Evolutionary conservation across 2,113 vertebrate species (phyloP).

Genomic region (Oryzias curvinotus): DNA sequence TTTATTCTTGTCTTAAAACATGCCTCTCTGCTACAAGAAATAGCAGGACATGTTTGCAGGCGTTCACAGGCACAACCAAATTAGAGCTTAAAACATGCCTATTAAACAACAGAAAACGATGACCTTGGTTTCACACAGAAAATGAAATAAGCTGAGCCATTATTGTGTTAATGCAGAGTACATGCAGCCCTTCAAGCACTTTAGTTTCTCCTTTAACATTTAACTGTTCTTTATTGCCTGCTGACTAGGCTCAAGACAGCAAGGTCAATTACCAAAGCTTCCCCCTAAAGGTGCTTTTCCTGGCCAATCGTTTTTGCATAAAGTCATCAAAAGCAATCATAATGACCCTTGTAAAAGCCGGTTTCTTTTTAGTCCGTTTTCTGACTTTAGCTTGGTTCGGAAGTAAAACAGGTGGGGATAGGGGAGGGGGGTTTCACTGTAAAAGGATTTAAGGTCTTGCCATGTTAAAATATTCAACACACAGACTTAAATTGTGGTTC

Average conservation of each 20-base stretch:
- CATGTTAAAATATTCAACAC: conserved; percentile 59
- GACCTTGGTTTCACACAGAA: conserved; percentile 80
- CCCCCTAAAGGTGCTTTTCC: conserved; percentile 64
- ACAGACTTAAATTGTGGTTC: conserved; percentile 47
- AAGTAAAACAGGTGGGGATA: conserved; percentile 32
- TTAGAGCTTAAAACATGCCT: conserved; percentile 67
- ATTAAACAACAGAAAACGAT: conserved; percentile 75
- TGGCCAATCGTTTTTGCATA: conserved; percentile 63
- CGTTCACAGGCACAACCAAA: conserved; percentile 1
- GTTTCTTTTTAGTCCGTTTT: conserved; percentile 61
- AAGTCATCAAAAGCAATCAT: conserved; percentile 59
- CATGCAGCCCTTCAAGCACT: conserved; percentile 75
- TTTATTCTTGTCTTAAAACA: conserved; percentile 48
- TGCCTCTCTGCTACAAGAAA: conserved; percentile 31
- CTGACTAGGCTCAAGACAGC: conserved; percentile 69
- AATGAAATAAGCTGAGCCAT: conserved; percentile 80
- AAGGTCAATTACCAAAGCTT: conserved; percentile 78
- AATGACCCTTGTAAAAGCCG: conserved; percentile 59
- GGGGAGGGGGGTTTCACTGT: conserved; percentile 22
- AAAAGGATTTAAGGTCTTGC: conserved; percentile 47
- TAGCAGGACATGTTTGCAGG: no score
- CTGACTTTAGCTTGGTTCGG: conserved; percentile 18
- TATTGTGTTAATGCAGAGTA: conserved; percentile 75
- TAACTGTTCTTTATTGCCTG: conserved; percentile 77
- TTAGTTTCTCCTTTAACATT: conserved; percentile 73